Base-by-base conservation (phyloP, 2,888 invertebrate genomes). In the Xestia rhomboidea region DNA sequence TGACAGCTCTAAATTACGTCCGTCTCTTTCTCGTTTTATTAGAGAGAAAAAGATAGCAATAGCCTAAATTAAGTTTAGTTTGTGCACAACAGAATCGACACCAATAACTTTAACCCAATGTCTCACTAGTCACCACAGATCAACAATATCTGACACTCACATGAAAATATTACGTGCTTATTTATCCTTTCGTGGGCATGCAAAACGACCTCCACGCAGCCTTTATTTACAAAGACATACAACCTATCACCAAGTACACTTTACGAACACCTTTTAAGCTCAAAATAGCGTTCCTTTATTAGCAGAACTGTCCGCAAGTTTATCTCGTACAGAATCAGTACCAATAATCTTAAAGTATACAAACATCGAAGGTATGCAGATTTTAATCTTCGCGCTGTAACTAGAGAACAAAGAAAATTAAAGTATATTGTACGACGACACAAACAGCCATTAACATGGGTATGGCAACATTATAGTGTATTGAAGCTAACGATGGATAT, bases 331-430 rank as follows among this genome's bases (percentile, higher is more conserved):
- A 81, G 44, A 64, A 85, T 88, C 89, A 83, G 70, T 67, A 75
- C 74, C 79, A 87, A 77, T 88, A 89, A 88, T 80, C 89, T 76
- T 86, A 83, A 88, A 86, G 77, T 88, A 78, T 72, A 81, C 80
- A 82, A 82, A 85, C 83, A 77, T 79, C 82, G 83, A 84, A 74
- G 83, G 70, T 88, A 84, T 87, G 85, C 84, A 85, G 88, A 88
- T 88, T 79, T 77, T 83, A 82, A 88, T 88, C 88, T 84, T 66
- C 27, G 0, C 66, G 49, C 70, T 85, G 89, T 83, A 83, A 88
- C 85, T 77, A 74, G 83, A 89, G 83, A 89, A 88, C 88, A 88
- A 89, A 89, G 87, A 75, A 81, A 75, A 88, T 88, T 85, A 89
- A 87, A 88, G 38, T 75, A 71, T 77, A 76, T 67, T 79, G 64